Conservation (phyloP, 53 echinoderm and acorn worm species). For the Astropecten irregularis region DNA sequence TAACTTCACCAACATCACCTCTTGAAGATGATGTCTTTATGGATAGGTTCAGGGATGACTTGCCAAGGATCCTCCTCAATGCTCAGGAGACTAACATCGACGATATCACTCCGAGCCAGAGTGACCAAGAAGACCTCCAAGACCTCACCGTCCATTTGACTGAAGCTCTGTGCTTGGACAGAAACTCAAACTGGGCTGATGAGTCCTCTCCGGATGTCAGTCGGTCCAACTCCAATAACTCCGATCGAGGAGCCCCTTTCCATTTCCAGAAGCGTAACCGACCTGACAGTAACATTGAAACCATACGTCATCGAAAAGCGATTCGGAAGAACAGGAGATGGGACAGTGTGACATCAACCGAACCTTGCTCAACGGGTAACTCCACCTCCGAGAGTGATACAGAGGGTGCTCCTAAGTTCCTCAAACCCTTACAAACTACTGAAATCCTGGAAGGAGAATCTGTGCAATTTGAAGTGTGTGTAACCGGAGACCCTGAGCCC, state of each 20-base stretch:
- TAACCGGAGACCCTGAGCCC: slow-evolving; percentile 58
- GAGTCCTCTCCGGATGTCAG: slow-evolving; percentile 41
- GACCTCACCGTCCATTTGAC: not conserved
- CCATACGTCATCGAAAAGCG: slow-evolving; percentile 18
- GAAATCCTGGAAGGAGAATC: slow-evolving; percentile 60
- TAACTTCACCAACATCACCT: slow-evolving; percentile 11
- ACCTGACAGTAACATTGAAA: slow-evolving; percentile 45
- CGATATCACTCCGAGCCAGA: slow-evolving; percentile 13
- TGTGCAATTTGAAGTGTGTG: slow-evolving; percentile 47
- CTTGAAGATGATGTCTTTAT: slow-evolving; percentile 34
- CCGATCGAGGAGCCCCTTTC: slow-evolving; percentile 12
- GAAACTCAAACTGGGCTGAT: slow-evolving; percentile 47
- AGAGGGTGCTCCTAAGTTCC: slow-evolving; percentile 47
- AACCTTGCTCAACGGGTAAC: slow-evolving; percentile 48
- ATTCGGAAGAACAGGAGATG: slow-evolving; percentile 19
- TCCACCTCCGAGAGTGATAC: slow-evolving; percentile 50
- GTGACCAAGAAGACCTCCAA: slow-evolving; percentile 19
- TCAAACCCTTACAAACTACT: slow-evolving; percentile 27
- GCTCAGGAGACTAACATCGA: slow-evolving; percentile 4
- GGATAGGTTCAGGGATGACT: not conserved
- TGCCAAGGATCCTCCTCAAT: slow-evolving; percentile 37
- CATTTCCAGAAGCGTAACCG: slow-evolving; percentile 33
- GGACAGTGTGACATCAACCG: slow-evolving; percentile 37
- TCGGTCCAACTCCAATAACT: slow-evolving; percentile 37
- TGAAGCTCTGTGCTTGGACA: slow-evolving; percentile 15